These are phyloP conservation scores for Onychostruthus taczanowskii DNA, from an alignment of 2,113 vertebrate genomes.

Conservation along the genomic window DNA sequence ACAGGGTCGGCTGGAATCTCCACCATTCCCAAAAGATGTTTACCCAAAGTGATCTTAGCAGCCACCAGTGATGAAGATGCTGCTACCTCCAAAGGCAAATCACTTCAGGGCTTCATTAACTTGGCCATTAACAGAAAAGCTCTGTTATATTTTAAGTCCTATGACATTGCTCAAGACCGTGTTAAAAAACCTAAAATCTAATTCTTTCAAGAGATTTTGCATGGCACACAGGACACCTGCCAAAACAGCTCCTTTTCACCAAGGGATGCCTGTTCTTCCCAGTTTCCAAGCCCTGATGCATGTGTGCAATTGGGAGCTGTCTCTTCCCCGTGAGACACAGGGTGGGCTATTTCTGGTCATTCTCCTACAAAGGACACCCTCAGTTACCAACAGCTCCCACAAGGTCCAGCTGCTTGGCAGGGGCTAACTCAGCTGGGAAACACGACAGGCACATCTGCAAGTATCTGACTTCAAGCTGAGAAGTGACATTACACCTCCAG, in stretches of 20 bases:
- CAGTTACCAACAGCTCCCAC: not conserved
- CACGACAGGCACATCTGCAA: not conserved
- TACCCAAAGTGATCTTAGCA: not conserved
- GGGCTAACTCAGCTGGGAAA: not conserved
- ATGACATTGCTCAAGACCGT: not conserved
- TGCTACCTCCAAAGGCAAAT: not conserved
- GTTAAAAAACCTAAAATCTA: not conserved
- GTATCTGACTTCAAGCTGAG: not conserved
- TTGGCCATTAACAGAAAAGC: not conserved
- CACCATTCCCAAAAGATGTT: not conserved
- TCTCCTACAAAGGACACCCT: not conserved
- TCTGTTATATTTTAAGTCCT: not conserved
- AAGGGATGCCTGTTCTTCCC: not conserved
- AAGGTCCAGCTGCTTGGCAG: not conserved
- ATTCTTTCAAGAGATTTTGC: not conserved
- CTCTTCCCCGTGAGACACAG: fast-evolving
- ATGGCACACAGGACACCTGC: not conserved
- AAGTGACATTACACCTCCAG: not conserved
- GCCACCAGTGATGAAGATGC: not conserved
- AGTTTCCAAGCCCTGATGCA: not conserved
- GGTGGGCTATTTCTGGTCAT: not conserved
- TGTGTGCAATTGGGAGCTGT: fast-evolving
- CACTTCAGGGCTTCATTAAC: not conserved
- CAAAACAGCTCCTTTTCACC: not conserved
- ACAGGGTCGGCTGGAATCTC: not conserved